Base-by-base conservation (phyloP, 2,888 invertebrate species). In the Trichacis sp. region DNA sequence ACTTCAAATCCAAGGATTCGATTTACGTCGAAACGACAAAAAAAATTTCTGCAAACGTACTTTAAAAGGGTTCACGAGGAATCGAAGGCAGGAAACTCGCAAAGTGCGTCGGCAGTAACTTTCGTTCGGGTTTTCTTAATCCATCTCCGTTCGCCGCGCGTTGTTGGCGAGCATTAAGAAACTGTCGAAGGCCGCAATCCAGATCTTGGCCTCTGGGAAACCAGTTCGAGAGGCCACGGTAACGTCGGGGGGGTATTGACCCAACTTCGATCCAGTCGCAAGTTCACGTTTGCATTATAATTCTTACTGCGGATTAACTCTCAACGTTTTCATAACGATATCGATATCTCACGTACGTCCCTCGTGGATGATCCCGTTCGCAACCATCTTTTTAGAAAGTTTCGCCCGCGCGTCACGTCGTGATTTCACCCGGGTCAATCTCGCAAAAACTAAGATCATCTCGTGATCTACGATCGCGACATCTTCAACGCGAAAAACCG, bases 141-240 rank as follows among this genome's bases (percentile, higher is more conserved):
- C 43, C 43, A 15, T 17, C 43, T 30, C 29, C 9, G n/a, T 17
- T 55, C 19, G n/a, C 17, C 12, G 40, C 36, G 29, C 24, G 42
- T 50, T 45, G 42, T 29, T 47, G 6, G 33, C 20, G 36, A 59
- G 55, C 59, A 49, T 59, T 58, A 64, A 59, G 59, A 24, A 56
- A 60, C 56, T 45, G 53, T 60, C 56, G 74, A 77, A 77, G 77
- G 77, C 74, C 75, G 70, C 76, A 75, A 77, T 77, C 77, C 73
- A 77, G 77, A 77, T 77, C 77, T 77, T 77, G 77, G 77, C 76
- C 75, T 75, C 72, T 73, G 68, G 64, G 69, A 73, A 77, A 77
- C 77, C 76, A 75, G 77, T 76, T 60, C 74, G 51, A 70, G 71
- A 74, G 73, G 72, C 70, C 69, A 66, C 59, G 61, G 59, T 52